Conservation (phyloP, 2,113 vertebrate genomes). For the Ploceus nigricollis region DNA sequence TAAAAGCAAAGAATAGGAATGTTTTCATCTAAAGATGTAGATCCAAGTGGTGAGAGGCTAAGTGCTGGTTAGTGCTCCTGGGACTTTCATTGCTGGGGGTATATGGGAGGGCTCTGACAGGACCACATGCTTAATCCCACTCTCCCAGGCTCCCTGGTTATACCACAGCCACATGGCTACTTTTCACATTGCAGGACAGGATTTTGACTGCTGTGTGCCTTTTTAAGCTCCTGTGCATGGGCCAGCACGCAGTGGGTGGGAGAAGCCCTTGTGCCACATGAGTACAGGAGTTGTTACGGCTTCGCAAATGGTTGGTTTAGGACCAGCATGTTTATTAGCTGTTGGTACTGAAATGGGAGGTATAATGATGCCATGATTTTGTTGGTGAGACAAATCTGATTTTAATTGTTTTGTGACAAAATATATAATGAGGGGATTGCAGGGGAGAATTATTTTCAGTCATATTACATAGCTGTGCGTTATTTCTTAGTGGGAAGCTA, state of each 20-base stretch:
- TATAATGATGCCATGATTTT: neutral
- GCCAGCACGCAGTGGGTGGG: neutral
- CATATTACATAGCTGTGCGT: neutral
- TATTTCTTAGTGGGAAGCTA: neutral
- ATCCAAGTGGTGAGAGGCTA: neutral
- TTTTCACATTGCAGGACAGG: neutral
- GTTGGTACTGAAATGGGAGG: neutral
- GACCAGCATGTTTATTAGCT: neutral
- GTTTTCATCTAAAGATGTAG: neutral
- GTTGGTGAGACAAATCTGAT: neutral
- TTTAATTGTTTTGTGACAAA: neutral
- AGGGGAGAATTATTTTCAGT: neutral
- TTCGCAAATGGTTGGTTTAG: neutral
- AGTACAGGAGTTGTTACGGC: neutral
- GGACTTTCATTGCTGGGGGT: neutral
- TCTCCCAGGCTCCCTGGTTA: neutral
- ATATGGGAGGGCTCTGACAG: neutral
- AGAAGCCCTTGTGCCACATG: neutral
- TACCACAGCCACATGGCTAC: neutral
- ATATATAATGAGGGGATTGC: neutral
- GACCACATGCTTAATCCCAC: neutral
- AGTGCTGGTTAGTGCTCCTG: neutral
- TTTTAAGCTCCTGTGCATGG: neutral
- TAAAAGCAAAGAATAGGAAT: neutral
- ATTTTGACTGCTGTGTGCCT: neutral